Percentiles rank a stretch among this genome's conserved stretches.
These are phyloP conservation scores for Menidia beryllina DNA, from an alignment of 2,113 vertebrate species.

Conservation along the genomic window DNA sequence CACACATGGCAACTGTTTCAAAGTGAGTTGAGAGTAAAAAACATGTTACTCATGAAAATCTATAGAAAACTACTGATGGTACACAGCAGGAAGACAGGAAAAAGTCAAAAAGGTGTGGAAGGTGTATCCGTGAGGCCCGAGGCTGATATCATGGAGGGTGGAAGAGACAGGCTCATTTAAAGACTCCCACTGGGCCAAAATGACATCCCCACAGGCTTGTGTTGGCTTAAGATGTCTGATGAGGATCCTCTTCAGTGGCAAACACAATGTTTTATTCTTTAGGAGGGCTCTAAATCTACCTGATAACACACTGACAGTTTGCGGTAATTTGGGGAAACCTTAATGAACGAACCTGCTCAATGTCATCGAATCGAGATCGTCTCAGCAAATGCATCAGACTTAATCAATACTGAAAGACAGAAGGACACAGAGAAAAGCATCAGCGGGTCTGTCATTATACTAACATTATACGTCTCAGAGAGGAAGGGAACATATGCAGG, in stretches of 20 bases:
- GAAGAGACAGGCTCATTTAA: slow-evolving; percentile 42
- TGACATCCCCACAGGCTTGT: slow-evolving; percentile 13
- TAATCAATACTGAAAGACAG: not conserved
- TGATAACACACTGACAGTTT: not conserved
- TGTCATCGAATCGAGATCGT: not conserved
- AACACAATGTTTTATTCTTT: not conserved
- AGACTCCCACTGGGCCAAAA: slow-evolving; percentile 18
- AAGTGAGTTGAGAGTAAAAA: no score
- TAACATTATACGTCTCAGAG: no score
- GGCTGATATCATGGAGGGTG: slow-evolving; percentile 47
- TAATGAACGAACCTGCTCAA: not conserved
- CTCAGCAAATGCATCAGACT: not conserved
- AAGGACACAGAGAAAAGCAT: not conserved
- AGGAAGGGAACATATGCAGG: not conserved
- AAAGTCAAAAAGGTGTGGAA: slow-evolving; percentile 11
- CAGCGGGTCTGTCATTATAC: not conserved
- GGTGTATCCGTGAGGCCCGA: slow-evolving; percentile 17
- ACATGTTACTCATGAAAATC: slow-evolving; percentile 1
- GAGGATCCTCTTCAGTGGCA: slow-evolving; percentile 6
- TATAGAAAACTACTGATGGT: not conserved
- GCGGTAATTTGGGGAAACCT: not conserved
- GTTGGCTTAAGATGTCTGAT: slow-evolving; percentile 23
- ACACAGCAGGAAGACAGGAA: slow-evolving; percentile 24
- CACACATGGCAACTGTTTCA: no score
- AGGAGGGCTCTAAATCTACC: not conserved